Evolutionary conservation across 1,140 invertebrate species (phyloP).

Genomic region (Cotesia chilonis): DNA sequence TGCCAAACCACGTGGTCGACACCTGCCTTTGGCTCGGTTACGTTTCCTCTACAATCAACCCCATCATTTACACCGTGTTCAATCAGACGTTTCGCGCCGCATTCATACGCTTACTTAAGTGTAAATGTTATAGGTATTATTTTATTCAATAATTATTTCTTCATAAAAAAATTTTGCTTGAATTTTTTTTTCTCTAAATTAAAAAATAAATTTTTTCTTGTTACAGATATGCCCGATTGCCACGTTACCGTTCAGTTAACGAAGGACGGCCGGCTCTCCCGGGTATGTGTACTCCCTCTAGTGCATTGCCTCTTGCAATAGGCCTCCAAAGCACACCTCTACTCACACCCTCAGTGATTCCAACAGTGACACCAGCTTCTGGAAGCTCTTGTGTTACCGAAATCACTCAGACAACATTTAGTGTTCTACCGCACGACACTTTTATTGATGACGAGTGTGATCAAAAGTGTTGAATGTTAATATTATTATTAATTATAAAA

Average conservation of each 20-base stretch:
- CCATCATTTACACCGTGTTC: conserved; percentile 89
- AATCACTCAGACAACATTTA: conserved; percentile 46
- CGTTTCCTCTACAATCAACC: conserved; percentile 86
- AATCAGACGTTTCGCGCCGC: conserved; percentile 86
- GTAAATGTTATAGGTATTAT: conserved; percentile 76
- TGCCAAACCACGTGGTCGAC: conserved; percentile 77
- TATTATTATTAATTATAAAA: neutral
- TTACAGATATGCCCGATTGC: conserved; percentile 68
- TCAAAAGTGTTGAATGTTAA: conserved; percentile 37
- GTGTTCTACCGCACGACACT: conserved; percentile 47
- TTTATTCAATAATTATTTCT: conserved; percentile 28
- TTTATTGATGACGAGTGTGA: conserved; percentile 46
- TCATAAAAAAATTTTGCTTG: conserved; percentile 2
- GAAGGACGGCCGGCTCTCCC: conserved; percentile 67
- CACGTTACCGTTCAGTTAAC: conserved; percentile 71
- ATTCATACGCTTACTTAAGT: conserved; percentile 80
- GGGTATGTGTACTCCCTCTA: conserved; percentile 67
- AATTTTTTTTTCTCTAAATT: conserved; percentile 8
- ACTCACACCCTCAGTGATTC: conserved; percentile 65
- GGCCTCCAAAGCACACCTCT: conserved; percentile 71
- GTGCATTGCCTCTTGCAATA: conserved; percentile 71
- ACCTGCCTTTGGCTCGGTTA: conserved; percentile 89
- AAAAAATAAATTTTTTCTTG: conserved; percentile 50
- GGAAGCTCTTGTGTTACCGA: conserved; percentile 48
- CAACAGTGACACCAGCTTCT: conserved; percentile 50